Percentiles rank a stretch among this genome's conserved stretches.
Conservation (phyloP, 2,888 invertebrate species). For the Caenorhabditis wallacei region DNA sequence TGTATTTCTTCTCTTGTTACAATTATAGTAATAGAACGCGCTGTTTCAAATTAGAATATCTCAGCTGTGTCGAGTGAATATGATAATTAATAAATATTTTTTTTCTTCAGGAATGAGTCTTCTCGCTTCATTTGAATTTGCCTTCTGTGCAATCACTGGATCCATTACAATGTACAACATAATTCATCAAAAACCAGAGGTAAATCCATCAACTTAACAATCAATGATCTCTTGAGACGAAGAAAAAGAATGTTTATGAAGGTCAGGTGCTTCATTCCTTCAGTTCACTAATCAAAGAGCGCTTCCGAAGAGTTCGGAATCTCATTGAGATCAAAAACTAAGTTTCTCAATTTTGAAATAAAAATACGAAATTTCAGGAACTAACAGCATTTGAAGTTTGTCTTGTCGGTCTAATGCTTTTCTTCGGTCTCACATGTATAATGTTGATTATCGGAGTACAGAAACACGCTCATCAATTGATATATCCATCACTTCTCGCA, state of each 20-base stretch:
- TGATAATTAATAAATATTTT: neutral
- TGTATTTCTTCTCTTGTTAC: no score
- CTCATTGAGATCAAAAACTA: slow-evolving; percentile 1
- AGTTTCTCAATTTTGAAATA: neutral
- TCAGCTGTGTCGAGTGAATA: neutral
- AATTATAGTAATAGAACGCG: no score
- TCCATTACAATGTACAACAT: slow-evolving; percentile 68
- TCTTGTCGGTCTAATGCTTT: slow-evolving; percentile 67
- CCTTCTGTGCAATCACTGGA: slow-evolving; percentile 64
- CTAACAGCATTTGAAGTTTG: slow-evolving; percentile 65
- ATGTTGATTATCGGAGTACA: slow-evolving; percentile 72
- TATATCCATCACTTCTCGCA: slow-evolving; percentile 77
- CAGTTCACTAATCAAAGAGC: slow-evolving; percentile 21
- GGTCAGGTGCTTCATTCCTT: slow-evolving; percentile 10
- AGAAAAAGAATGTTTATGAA: neutral
- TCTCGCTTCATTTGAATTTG: slow-evolving; percentile 62
- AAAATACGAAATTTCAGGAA: slow-evolving; percentile 24
- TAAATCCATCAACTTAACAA: neutral
- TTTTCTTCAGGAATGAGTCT: slow-evolving; percentile 57
- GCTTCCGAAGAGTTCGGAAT: slow-evolving; percentile 12
- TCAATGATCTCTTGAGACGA: slow-evolving; percentile 20
- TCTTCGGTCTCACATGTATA: slow-evolving; percentile 68
- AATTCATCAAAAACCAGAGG: slow-evolving; percentile 46
- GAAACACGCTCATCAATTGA: slow-evolving; percentile 64
- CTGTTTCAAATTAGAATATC: slow-evolving; percentile 66